Evolutionary conservation across 2,888 invertebrate species (phyloP).

Genomic region (Anaspis maculata): DNA sequence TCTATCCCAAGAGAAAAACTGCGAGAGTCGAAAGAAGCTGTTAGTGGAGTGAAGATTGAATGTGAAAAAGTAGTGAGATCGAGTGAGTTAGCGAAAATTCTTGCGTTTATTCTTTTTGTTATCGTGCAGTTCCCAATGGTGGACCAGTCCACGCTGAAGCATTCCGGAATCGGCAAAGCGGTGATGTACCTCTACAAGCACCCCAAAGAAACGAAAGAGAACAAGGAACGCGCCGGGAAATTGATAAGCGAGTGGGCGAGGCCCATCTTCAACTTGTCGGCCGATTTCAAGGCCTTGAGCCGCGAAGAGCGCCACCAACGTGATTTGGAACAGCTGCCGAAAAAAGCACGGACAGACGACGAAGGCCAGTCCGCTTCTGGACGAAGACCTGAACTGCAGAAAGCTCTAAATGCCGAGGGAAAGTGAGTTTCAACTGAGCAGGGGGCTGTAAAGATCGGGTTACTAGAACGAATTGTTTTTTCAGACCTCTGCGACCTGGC

Average conservation of each 20-base stretch:
- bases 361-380: slow-evolving; percentile 44
- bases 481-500: slow-evolving; percentile 74
- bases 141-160: slow-evolving; percentile 83
- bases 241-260: slow-evolving; percentile 97
- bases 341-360: slow-evolving; percentile 43
- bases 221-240: slow-evolving; percentile 82
- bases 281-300: slow-evolving; percentile 85
- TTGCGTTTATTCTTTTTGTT: no score
- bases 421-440: slow-evolving; percentile 47
- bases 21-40: no score
- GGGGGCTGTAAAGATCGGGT: no score
- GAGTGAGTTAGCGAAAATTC: slow-evolving; percentile 64
- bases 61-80: no score
- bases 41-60: no score
- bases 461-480: slow-evolving; percentile 16
- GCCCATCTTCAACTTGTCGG: slow-evolving; percentile 93
- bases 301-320: slow-evolving; percentile 91
- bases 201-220: slow-evolving; percentile 90
- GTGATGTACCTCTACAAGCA: slow-evolving; percentile 99
- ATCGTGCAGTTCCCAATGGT: slow-evolving; percentile 72
- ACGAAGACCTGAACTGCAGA: slow-evolving; percentile 53
- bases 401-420: slow-evolving; percentile 54
- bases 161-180: slow-evolving; percentile 96
- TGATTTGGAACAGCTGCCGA: slow-evolving; percentile 75
- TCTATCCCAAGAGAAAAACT: no score